Base-by-base conservation (phyloP, 2,113 vertebrate species). In the Anoplopoma fimbria region DNA sequence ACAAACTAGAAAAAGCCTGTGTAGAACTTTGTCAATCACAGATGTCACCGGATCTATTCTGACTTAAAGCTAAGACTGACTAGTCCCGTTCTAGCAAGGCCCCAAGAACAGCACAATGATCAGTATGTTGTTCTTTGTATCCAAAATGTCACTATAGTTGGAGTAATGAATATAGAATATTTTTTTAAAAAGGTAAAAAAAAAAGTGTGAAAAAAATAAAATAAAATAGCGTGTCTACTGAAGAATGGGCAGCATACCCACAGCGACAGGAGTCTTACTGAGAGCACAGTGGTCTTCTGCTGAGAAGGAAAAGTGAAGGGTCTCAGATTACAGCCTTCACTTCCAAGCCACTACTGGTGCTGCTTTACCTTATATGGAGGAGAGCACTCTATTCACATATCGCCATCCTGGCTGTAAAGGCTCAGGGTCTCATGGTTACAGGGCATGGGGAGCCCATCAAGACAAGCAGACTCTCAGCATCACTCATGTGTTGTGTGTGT, bases 361-460 rank as follows among this genome's bases (percentile, higher is more conserved):
- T 83, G 71, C 64, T 73, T 74, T 17, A 83, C 81, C 85, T 82
- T 86, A 89, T 85, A 83, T 81, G 84, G 86, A 87, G 76, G 75
- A 74, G 78, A 79, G 64, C 45, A 75, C 85, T 81, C 51, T 2
- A 49, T 81, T 79, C 76, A 72, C 77, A 82, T 77, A 69, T 85
- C 70, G 58, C 64, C 77, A 82, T 79, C 67, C 57, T 33, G 53
- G 72, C 63, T 51, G 74, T n/a, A 29, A 85, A 76, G 77, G 71
- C 77, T 78, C 36, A 38, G 71, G 69, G 72, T 83, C 70, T 83
- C 38, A 42, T 61, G 65, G 38, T 61, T 60, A 71, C 40, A 69
- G 67, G 60, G 27, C 71, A 62, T 34, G 25, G 36, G 65, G 68
- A 75, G 65, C 57, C 27, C 38, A 70, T 77, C 45, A 61, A 55